Evolutionary conservation across 2,113 vertebrate genomes (phyloP), one percentile per base, ranked within the genome.

Genomic region (Apus apus): DNA sequence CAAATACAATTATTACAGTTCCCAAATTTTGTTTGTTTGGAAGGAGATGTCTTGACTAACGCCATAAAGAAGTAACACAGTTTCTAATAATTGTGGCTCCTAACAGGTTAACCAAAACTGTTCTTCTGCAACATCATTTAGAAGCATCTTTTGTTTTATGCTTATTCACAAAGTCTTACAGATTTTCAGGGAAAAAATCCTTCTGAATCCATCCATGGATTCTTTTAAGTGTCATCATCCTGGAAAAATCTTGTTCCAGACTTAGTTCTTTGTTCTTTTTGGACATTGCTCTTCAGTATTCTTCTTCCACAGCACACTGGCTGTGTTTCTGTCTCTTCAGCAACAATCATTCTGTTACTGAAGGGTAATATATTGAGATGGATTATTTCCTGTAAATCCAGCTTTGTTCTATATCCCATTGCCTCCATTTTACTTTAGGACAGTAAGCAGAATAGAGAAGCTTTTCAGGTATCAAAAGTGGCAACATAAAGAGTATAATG

Each of bases 341-440:
- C 68, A 95, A 77, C 78, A 80, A 64, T 72, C 22, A 1, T 40
- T 80, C 75, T 78, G 21, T 89, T 95, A 68, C 80, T 30, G 90
- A 80, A 93, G 86, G 70, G 83, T 72, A 68, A 78, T 90, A 78
- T 12, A 64, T 57, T 92, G 76, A 78, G 88, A 88, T 89, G 92
- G 96, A 95, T 96, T 96, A 92, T 93, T 96, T 92, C 86, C 92
- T 87, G 80, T 83, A 95, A 96, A 96, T 96, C 93, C 94, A 95
- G 90, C 93, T 95, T 95, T 96, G 93, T 88, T 92, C 94, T 95
- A 95, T 94, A 90, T 95, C 92, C 83, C 73, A 13, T 92, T 21
- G 61, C 86, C 80, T 93, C 66, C 8, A 62, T 76, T 70, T 46
- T 90, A 78, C 88, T 94, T 84, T 65, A 81, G 94, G 88, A 78